Conservation (phyloP, 2,113 vertebrate species). For the Microcebus murinus region DNA sequence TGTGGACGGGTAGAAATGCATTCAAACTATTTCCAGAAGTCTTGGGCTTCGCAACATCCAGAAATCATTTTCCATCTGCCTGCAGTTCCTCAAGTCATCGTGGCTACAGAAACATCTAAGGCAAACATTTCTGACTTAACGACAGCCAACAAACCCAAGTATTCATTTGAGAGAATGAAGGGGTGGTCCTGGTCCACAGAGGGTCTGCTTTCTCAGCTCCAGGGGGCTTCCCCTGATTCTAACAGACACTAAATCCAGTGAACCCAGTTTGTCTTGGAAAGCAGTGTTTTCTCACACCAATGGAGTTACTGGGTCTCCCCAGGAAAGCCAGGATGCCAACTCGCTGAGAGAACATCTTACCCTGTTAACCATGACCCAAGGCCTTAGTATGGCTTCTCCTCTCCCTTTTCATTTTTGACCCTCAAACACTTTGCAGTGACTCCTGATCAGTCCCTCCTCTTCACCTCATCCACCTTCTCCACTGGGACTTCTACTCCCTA, state of each 20-base stretch:
- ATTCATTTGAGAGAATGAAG: neutral
- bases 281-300: neutral
- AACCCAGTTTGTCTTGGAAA: neutral
- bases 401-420: neutral
- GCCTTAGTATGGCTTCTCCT: neutral
- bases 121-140: neutral
- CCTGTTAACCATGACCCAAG: no score
- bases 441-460: neutral
- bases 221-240: neutral
- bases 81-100: neutral
- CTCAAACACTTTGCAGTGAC: neutral
- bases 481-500: neutral
- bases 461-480: neutral
- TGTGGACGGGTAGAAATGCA: neutral
- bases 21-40: constrained; percentile 50
- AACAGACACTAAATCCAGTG: neutral
- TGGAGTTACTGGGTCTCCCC: neutral
- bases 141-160: neutral
- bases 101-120: neutral
- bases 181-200: neutral
- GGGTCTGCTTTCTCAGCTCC: neutral
- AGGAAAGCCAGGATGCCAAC: neutral
- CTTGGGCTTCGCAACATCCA: constrained; percentile 13
- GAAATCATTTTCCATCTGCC: constrained; percentile 45
- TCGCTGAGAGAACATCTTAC: neutral